Percentiles rank a stretch among this genome's conserved stretches.
These are phyloP conservation scores for Teleiodes luculella DNA, from an alignment of 2,888 invertebrate species.

Conservation along the genomic window DNA sequence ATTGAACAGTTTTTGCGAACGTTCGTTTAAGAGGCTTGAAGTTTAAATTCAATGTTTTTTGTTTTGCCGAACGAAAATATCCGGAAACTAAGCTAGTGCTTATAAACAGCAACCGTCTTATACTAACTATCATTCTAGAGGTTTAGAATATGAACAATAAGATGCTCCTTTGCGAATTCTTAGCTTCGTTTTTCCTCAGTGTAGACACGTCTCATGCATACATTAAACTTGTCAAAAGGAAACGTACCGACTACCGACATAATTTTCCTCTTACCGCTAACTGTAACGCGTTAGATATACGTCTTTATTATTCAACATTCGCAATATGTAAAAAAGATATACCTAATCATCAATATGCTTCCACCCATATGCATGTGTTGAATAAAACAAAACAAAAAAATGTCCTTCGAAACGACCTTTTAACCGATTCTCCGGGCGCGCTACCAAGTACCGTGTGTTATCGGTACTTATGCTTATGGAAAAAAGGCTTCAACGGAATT, in stretches of 20 bases:
- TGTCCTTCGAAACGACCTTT: constrained; percentile 70
- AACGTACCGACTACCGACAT: no score
- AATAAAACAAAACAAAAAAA: constrained; percentile 55
- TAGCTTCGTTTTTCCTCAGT: constrained; percentile 34
- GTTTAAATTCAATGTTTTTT: constrained; percentile 57
- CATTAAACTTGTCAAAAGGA: constrained; percentile 22
- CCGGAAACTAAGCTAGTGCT: constrained; percentile 60
- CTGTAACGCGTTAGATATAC: constrained; percentile 20
- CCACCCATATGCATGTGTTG: constrained; percentile 46
- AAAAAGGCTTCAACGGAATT: constrained; percentile 75
- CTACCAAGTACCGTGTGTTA: constrained; percentile 58
- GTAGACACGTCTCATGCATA: constrained; percentile 23
- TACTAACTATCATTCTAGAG: no score
- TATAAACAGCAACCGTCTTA: no score
- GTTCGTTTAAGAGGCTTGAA: constrained; percentile 55
- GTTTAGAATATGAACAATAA: not conserved
- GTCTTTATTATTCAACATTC: not conserved
- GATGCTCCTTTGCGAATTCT: constrained; percentile 25
- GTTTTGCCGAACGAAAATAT: constrained; percentile 47
- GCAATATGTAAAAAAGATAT: not conserved
- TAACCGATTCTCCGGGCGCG: constrained; percentile 46
- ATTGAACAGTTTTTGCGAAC: constrained; percentile 71
- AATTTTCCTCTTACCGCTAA: constrained; percentile 23
- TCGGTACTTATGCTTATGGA: constrained; percentile 61
- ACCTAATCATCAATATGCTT: constrained; percentile 3